These are phyloP conservation scores for Papilio demoleus DNA, from an alignment of 2,888 invertebrate species.

Conservation along the genomic window DNA sequence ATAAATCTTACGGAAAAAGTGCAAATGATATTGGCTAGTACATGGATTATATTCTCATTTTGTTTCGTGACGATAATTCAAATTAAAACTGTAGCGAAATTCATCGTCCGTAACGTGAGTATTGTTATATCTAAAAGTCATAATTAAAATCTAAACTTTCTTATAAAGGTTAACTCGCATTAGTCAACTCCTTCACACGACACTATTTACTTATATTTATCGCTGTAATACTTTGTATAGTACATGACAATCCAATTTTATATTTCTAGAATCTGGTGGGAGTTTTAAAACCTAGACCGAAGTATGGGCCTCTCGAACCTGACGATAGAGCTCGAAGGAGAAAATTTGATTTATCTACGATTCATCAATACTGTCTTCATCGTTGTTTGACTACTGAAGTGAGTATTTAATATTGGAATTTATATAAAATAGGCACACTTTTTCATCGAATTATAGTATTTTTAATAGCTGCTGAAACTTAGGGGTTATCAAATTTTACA, in stretches of 20 bases:
- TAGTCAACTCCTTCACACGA: no score
- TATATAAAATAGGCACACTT: not conserved
- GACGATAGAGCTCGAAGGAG: conserved; percentile 59
- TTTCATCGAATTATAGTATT: not conserved
- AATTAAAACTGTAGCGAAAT: conserved; percentile 56
- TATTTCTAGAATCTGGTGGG: conserved; percentile 59
- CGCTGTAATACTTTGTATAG: no score
- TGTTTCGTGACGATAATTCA: conserved; percentile 53
- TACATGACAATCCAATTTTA: no score
- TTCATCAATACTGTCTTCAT: conserved; percentile 60
- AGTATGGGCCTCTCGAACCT: conserved; percentile 65
- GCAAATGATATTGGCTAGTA: conserved; percentile 46
- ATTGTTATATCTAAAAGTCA: not conserved
- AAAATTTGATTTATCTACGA: conserved; percentile 55
- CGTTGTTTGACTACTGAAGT: conserved; percentile 64
- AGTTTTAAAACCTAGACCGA: conserved; percentile 53
- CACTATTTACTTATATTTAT: no score
- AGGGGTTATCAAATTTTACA: no score
- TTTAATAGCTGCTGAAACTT: no score
- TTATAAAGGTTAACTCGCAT: no score
- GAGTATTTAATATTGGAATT: conserved; percentile 46
- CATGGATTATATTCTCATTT: conserved; percentile 56
- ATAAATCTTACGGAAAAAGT: conserved; percentile 44
- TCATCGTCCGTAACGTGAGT: conserved; percentile 64
- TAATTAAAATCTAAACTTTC: no score